Conservation (phyloP, 1,140 invertebrate species). For the Zaprionus camerounensis region DNA sequence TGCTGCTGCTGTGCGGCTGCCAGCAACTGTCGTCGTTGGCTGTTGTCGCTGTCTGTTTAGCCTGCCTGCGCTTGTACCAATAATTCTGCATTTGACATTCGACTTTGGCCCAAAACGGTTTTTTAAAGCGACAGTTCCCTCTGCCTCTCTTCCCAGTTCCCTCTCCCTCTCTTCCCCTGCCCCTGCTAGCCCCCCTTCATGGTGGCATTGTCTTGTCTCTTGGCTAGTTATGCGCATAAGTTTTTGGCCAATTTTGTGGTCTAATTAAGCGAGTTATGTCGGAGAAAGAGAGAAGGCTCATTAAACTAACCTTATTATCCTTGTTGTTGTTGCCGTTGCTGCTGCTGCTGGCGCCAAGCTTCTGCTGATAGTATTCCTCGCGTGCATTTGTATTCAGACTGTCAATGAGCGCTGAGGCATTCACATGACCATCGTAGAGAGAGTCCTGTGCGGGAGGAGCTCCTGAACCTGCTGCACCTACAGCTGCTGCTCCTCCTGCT, state of each 20-base stretch:
- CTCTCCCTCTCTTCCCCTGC: neutral
- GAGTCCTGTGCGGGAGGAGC: constrained; percentile 39
- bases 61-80: constrained; percentile 63
- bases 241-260: constrained; percentile 21
- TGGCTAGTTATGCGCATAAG: constrained; percentile 38
- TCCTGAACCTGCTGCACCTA: constrained; percentile 2
- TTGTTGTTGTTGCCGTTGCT: constrained; percentile 54
- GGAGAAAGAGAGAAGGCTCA: constrained; percentile 3
- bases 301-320: constrained; percentile 79
- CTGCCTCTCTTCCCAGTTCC: neutral
- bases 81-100: constrained; percentile 83
- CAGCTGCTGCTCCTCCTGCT: constrained; percentile 41
- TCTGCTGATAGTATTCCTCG: constrained; percentile 81
- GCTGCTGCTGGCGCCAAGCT: constrained; percentile 44
- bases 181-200: neutral
- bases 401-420: constrained; percentile 82
- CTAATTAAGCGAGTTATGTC: constrained; percentile 56
- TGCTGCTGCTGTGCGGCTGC: constrained; percentile 30
- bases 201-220: constrained; percentile 33
- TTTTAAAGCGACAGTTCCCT: constrained; percentile 44
- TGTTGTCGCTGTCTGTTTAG: constrained; percentile 37
- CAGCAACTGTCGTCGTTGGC: constrained; percentile 20
- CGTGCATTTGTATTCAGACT: constrained; percentile 75
- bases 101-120: constrained; percentile 58
- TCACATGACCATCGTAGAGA: constrained; percentile 79